phyloP scores from a whole-genome alignment of 92 coral and sea anemone species.

The Metridium senile region DNA sequence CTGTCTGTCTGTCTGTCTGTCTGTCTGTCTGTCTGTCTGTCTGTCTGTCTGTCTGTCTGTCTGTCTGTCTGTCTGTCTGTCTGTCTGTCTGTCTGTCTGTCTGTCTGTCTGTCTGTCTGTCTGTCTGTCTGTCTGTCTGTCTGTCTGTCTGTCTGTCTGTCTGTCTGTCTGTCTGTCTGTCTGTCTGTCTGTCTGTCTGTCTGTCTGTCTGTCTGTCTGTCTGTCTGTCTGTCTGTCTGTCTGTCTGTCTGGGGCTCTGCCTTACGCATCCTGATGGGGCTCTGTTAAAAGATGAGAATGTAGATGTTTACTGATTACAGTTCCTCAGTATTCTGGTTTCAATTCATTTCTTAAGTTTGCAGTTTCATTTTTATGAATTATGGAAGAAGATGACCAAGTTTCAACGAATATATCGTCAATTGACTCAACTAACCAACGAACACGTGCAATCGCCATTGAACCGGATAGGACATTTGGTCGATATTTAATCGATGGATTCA shows the following conservation, averaged over 20 bases:
- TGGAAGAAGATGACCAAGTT: too few species aligned
- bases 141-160: not conserved
- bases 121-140: not conserved
- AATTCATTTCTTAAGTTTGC: too few species aligned
- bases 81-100: not conserved
- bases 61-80: not conserved
- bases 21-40: not conserved
- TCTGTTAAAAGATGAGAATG: too few species aligned
- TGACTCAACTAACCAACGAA: too few species aligned
- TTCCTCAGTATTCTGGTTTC: too few species aligned
- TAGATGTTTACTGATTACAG: too few species aligned
- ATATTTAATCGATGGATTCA: constrained; percentile 47
- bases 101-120: not conserved
- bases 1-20: not conserved
- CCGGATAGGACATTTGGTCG: constrained; percentile 43
- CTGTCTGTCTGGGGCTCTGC: too few species aligned
- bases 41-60: not conserved
- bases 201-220: not conserved
- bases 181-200: not conserved
- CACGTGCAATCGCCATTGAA: constrained; percentile 33
- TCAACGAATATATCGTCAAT: too few species aligned
- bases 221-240: not conserved
- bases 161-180: not conserved
- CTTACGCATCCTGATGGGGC: too few species aligned
- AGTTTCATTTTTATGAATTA: too few species aligned